Evolutionary conservation across 2,797 vertebrate species (phyloP).

Genomic region (Manis pentadactyla): DNA sequence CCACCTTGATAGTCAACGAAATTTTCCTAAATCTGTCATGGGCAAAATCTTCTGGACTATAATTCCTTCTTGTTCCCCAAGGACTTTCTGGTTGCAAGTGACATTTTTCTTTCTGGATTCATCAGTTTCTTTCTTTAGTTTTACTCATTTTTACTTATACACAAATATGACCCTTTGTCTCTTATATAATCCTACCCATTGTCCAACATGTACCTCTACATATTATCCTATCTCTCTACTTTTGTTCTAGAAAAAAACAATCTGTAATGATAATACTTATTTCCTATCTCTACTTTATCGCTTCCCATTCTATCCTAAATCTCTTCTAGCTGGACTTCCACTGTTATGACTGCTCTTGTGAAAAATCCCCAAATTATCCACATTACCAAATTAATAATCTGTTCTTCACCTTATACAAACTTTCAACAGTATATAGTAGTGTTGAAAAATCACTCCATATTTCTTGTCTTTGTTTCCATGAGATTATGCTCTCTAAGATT

Average conservation of each 20-base stretch:
- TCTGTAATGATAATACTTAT: background rate
- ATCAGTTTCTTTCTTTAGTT: background rate
- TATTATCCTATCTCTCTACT: background rate
- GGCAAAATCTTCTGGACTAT: background rate
- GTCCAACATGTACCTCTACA: background rate
- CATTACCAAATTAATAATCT: background rate
- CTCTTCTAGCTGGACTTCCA: no score
- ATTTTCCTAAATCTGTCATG: background rate
- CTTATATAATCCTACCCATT: background rate
- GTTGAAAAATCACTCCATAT: background rate
- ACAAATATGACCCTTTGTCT: background rate
- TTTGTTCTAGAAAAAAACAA: background rate
- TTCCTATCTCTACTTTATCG: background rate
- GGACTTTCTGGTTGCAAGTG: background rate
- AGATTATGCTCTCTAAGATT: background rate
- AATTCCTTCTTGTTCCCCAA: background rate
- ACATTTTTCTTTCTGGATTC: background rate
- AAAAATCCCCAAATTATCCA: background rate
- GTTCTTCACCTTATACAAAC: background rate
- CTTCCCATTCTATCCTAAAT: background rate
- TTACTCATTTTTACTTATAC: background rate
- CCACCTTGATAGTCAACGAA: background rate
- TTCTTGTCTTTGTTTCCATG: background rate
- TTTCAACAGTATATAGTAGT: background rate
- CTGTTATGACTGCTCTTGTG: background rate